Evolutionary conservation across 2,113 vertebrate genomes (phyloP).

Genomic region (Ceuthmochares aereus): DNA sequence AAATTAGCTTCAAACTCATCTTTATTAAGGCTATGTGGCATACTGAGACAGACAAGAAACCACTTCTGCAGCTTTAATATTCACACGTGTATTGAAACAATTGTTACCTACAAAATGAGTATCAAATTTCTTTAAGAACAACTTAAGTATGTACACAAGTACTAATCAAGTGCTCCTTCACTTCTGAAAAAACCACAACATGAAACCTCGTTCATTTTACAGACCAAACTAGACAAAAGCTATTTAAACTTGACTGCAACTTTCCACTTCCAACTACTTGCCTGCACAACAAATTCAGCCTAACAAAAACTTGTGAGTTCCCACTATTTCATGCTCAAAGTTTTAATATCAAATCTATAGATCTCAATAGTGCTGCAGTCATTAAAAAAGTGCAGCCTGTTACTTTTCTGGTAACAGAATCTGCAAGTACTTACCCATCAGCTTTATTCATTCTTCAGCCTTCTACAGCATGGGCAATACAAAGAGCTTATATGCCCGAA

Average conservation of each 20-base stretch:
- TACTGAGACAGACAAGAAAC: not conserved
- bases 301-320: not conserved
- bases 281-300: not conserved
- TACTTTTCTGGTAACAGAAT: not conserved
- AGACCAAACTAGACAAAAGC: not conserved
- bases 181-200: not conserved
- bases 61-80: not conserved
- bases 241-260: not conserved
- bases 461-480: not conserved
- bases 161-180: not conserved
- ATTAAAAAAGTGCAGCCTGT: rapidly evolving
- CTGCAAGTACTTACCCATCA: not conserved
- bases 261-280: not conserved
- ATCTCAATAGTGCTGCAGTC: rapidly evolving
- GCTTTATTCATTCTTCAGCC: not conserved
- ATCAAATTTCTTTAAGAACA: not conserved
- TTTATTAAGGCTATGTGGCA: not conserved
- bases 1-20: not conserved
- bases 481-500: not conserved
- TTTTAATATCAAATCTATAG: not conserved
- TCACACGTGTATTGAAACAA: not conserved
- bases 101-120: not conserved
- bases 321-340: not conserved
- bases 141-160: not conserved
- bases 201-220: not conserved